Base-by-base conservation (phyloP, 2,113 vertebrate species). In the Madoqua kirkii region DNA sequence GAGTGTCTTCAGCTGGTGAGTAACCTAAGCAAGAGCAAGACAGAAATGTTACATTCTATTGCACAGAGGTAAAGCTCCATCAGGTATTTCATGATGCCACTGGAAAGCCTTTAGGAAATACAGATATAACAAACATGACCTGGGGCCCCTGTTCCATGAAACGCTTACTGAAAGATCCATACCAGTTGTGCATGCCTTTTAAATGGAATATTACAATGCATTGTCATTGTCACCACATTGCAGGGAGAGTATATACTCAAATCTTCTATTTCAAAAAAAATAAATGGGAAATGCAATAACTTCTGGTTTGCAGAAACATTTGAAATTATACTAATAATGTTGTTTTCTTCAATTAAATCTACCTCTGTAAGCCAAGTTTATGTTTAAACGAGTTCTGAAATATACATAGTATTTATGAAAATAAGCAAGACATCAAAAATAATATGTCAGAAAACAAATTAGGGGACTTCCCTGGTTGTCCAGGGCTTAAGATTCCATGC, bases 41-140 rank as follows among this genome's bases (percentile, higher is more conserved):
- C 27, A 71, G 40, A 90, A 87, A 91, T 55, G 5, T 57, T 82
- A 62, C 48, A 67, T 91, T 54, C 43, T 89, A 82, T 89, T 62
- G 43, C 45, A 52, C 62, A 64, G 81, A 95, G 27, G 62, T 87
- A 74, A 96, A 89, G 43, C 45, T 84, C 88, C 67, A 13, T 33
- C 76, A 79, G 17, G 36, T 82, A 85, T 90, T 94, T 59, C 84
- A 74, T 74, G 67, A 85, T 57, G 60, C 71, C 85, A 67, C 43
- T 62, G 50, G 89, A 82, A 89, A 50, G 54, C 88, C 60, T 95
- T 67, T 59, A 91, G 96, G 97, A 96, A 98, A 97, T 95, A 96
- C 36, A 90, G 79, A 45, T 74, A 81, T 74, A 81, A 89, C 74
- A 90, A 67, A 81, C 48, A 57, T 84, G 76, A 90, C 87, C 87